Conservation (phyloP, 1,140 invertebrate species). For the Contarinia nasturtii region DNA sequence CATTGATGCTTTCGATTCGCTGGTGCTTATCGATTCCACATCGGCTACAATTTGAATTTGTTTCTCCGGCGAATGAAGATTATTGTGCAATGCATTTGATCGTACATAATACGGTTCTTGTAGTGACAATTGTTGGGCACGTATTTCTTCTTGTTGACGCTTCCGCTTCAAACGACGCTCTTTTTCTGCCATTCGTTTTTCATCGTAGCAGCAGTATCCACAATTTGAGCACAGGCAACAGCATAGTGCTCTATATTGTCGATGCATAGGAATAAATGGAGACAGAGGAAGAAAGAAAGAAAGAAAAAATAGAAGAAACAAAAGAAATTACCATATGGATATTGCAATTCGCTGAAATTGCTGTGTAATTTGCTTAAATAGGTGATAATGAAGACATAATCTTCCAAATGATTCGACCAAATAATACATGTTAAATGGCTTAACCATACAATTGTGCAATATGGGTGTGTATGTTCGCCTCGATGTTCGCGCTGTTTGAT, state of each 20-base stretch:
- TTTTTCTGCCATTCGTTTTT: slow-evolving; percentile 57
- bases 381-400: no score
- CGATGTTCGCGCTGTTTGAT: background rate
- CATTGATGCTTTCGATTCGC: slow-evolving; percentile 51
- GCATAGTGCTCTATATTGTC: slow-evolving; percentile 36
- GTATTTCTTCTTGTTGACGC: slow-evolving; percentile 52
- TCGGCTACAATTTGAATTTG: slow-evolving; percentile 24
- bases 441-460: background rate
- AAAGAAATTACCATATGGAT: background rate
- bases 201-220: slow-evolving; percentile 69
- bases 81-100: slow-evolving; percentile 29
- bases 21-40: slow-evolving; percentile 46
- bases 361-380: no score
- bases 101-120: slow-evolving; percentile 65
- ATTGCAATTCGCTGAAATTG: no score
- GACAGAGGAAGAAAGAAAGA: no score
- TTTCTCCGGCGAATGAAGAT: slow-evolving; percentile 34
- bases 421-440: no score
- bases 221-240: slow-evolving; percentile 70
- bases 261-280: background rate
- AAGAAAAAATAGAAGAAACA: background rate
- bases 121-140: slow-evolving; percentile 42
- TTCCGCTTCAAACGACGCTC: slow-evolving; percentile 55
- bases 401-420: no score
- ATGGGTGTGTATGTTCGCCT: background rate